These are phyloP conservation scores for Zonotrichia leucophrys DNA, from an alignment of 2,113 vertebrate species.

Conservation along the genomic window DNA sequence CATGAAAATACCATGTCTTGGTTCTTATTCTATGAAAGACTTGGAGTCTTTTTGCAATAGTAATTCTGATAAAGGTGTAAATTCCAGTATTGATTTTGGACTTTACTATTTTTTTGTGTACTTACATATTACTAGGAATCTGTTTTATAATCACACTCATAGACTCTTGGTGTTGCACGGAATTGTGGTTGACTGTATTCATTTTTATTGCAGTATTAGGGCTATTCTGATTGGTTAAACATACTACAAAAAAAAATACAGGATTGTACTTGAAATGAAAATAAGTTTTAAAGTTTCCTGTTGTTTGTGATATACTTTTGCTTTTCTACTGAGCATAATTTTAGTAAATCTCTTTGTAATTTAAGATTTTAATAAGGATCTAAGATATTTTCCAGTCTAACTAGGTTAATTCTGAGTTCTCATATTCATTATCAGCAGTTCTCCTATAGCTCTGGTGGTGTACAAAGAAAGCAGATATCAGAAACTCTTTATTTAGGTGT, in stretches of 20 bases:
- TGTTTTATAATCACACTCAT: not conserved
- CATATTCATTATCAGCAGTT: not conserved
- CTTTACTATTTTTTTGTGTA: not conserved
- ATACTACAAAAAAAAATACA: not conserved
- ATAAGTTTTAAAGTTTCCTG: not conserved
- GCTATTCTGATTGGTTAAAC: not conserved
- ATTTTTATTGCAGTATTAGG: not conserved
- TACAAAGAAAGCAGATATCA: not conserved
- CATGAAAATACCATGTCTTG: not conserved
- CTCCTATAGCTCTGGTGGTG: not conserved
- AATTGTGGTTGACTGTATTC: not conserved
- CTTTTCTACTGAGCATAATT: not conserved
- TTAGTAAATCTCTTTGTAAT: not conserved
- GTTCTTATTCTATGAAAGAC: not conserved
- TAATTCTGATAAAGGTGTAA: not conserved
- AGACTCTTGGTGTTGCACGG: not conserved
- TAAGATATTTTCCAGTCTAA: not conserved
- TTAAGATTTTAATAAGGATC: not conserved
- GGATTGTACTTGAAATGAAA: not conserved
- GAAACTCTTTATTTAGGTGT: not conserved
- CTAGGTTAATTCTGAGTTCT: not conserved
- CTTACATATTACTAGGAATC: not conserved
- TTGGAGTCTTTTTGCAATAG: not conserved
- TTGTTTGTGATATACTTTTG: not conserved
- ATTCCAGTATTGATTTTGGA: not conserved